A percentile compares a stretch with the other conserved stretches of the same genome.
Evolutionary conservation across 2,113 vertebrate genomes (phyloP).

Genomic region (Tetrao urogallus): DNA sequence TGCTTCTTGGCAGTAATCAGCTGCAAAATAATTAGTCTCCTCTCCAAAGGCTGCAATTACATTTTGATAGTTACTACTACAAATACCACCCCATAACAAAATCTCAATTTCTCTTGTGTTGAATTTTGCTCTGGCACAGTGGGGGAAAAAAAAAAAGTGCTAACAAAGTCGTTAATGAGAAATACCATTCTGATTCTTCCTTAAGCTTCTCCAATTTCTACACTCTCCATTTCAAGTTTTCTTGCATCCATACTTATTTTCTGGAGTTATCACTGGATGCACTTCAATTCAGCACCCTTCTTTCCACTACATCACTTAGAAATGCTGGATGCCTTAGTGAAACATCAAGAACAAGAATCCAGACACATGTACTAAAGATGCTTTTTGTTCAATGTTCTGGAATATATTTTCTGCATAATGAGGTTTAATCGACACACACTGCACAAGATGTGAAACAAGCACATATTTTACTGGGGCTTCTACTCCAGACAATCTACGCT

Average conservation of each 20-base stretch:
- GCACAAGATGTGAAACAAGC: background rate
- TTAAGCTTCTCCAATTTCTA: background rate
- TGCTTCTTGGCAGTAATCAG: background rate
- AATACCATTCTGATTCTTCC: background rate
- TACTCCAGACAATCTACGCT: background rate
- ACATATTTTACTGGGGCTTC: background rate
- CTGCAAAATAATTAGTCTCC: background rate
- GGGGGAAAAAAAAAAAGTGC: background rate
- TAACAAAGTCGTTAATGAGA: background rate
- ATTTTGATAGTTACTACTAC: background rate
- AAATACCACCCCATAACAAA: background rate
- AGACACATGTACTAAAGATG: background rate
- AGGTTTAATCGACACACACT: background rate
- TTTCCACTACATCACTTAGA: background rate
- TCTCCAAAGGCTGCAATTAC: background rate
- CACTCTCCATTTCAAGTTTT: background rate
- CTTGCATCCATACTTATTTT: background rate
- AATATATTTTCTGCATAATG: background rate
- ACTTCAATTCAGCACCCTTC: background rate
- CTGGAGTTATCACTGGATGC: background rate
- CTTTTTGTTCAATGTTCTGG: background rate
- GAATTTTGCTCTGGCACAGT: background rate
- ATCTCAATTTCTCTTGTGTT: background rate
- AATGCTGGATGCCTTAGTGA: background rate
- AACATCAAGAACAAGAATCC: background rate